These are phyloP conservation scores for Liparis tanakae DNA, from an alignment of 2,797 vertebrate species.

Conservation along the genomic window DNA sequence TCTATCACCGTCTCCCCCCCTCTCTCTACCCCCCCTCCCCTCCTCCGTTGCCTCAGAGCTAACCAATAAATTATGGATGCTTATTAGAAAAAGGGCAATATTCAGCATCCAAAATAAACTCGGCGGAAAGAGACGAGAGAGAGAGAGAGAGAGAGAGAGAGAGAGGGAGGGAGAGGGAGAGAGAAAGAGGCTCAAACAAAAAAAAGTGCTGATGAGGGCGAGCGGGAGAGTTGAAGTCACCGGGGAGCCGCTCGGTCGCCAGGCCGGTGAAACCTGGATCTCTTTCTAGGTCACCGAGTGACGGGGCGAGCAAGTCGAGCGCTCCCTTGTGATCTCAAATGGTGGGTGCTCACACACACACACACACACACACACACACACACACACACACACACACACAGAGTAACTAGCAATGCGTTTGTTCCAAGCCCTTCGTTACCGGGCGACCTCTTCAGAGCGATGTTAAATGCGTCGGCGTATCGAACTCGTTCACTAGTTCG, in stretches of 20 bases:
- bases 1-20: conserved; percentile 53
- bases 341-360: conserved; percentile 11
- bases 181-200: conserved; percentile 70
- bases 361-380: conserved; percentile 8
- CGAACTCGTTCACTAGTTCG: conserved; percentile 58
- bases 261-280: conserved; percentile 53
- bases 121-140: conserved; percentile 69
- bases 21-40: conserved; percentile 43
- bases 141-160: conserved; percentile 66
- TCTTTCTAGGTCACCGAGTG: conserved; percentile 68
- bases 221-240: conserved; percentile 60
- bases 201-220: conserved; percentile 71
- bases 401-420: conserved; percentile 31
- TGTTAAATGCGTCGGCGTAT: conserved; percentile 47
- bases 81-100: conserved; percentile 86
- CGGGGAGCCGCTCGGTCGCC: conserved; percentile 59
- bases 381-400: conserved; percentile 10
- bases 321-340: conserved; percentile 25
- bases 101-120: conserved; percentile 82
- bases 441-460: conserved; percentile 68
- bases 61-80: conserved; percentile 83
- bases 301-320: conserved; percentile 4
- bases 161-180: conserved; percentile 63
- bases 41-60: conserved; percentile 71
- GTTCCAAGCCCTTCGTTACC: conserved; percentile 43